Evolutionary conservation across 64 coral and sea anemone species (phyloP), one percentile per base, ranked within the genome.

Genomic region (Hydrozoanthus tunicans): DNA sequence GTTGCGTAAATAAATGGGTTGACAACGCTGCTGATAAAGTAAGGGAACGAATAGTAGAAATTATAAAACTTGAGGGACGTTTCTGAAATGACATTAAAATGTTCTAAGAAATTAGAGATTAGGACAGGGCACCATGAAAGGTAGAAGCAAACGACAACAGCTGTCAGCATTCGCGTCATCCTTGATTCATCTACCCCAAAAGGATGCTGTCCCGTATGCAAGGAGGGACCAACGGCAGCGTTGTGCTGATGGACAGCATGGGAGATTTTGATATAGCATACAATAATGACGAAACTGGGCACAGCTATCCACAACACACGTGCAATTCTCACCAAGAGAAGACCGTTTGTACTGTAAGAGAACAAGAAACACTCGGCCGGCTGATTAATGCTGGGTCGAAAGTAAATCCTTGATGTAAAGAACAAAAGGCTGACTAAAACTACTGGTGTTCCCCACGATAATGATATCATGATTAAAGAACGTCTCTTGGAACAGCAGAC

Each of bases 1-100:
- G 77, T 91, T 56, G 82, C 90, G 59, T 95, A 95, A 27, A 95
- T 95, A 7, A 95, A 79, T 0, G 91, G 90, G 13, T 95, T 95
- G 3, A 95, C 74, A 3, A 91, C 94, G 43, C 94, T 92, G 53
- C 94, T 92, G 1, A 86, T 62, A 4, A 91, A 86, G 17, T 90
- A 90, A 66, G 91, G 89, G 52, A 92, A 95, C 9, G 84, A 61
- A 13, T 85, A 92, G 62, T 79, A 70, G 25, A 92, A 72, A 59
- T 92, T 86, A n/a, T 92, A 69, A 89, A 92, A 91, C 15, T 85
- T 86, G 9, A 90, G 57, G 10, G 81, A 14, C 9, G 11, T 9
- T 72, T 91, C 91, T 66, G 73, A 26, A 53, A 86, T 70, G 26
- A 66, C 27, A 52, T 92, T 82, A 53, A 78, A 23, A 53, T 81